phyloP scores from a whole-genome alignment of 2,797 vertebrate genomes.

The Chrysolophus pictus region DNA sequence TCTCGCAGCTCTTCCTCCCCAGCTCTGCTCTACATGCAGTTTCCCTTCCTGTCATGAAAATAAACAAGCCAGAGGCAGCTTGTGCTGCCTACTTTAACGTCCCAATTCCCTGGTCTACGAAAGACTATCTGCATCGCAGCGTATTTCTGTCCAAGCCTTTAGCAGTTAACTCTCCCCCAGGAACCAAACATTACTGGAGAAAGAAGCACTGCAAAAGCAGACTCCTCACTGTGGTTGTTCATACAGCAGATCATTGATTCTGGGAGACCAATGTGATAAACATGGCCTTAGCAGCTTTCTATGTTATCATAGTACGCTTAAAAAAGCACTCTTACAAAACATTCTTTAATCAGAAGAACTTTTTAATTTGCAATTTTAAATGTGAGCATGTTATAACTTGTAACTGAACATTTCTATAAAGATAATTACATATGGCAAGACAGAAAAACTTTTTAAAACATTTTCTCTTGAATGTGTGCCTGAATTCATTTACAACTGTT shows the following conservation, averaged over 20 bases:
- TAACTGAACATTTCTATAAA: constrained; percentile 76
- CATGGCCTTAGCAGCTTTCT: background rate
- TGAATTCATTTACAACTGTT: constrained; percentile 88
- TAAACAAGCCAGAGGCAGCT: constrained; percentile 37
- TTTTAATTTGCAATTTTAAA: constrained; percentile 72
- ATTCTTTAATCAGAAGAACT: constrained; percentile 33
- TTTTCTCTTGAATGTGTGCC: constrained; percentile 81
- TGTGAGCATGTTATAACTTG: constrained; percentile 64
- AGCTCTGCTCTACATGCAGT: background rate
- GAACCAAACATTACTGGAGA: background rate
- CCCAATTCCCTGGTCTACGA: constrained; percentile 15
- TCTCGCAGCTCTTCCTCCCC: background rate
- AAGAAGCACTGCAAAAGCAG: constrained; percentile 26
- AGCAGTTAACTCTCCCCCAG: constrained; percentile 8
- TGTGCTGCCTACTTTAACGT: background rate
- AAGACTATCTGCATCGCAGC: background rate
- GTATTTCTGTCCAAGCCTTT: constrained; percentile 31
- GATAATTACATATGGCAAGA: constrained; percentile 83
- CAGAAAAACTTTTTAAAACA: constrained; percentile 76
- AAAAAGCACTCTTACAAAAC: background rate
- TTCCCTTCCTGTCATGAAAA: constrained; percentile 22
- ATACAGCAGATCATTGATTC: background rate
- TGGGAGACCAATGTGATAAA: constrained; percentile 41
- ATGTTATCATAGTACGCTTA: background rate
- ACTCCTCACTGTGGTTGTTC: background rate